phyloP scores from a whole-genome alignment of 2,888 invertebrate genomes.

The Amiota minor region DNA sequence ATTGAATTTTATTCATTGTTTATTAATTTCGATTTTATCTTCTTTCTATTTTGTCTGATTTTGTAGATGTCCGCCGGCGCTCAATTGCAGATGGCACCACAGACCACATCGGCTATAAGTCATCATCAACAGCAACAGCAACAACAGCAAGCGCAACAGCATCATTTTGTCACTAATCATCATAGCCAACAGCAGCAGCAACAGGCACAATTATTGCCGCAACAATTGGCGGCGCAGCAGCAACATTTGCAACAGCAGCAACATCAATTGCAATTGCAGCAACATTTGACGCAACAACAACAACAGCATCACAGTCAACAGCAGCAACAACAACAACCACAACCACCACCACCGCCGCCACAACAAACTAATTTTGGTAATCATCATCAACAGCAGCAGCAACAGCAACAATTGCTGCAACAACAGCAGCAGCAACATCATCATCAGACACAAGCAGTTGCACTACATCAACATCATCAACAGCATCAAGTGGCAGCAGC shows the following conservation, averaged over 20 bases:
- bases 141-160: conserved; percentile 63
- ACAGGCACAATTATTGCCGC: conserved; percentile 42
- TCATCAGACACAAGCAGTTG: conserved; percentile 42
- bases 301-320: conserved; percentile 47
- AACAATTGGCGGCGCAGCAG: conserved; percentile 53
- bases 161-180: conserved; percentile 35
- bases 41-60: too few species aligned
- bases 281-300: conserved; percentile 45
- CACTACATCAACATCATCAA: conserved; percentile 50
- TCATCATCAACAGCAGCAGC: conserved; percentile 29
- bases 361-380: conserved; percentile 10
- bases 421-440: conserved; percentile 49
- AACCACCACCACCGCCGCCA: conserved; percentile 36
- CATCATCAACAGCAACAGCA: conserved; percentile 72
- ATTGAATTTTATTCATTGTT: conserved; percentile 13
- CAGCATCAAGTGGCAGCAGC: conserved; percentile 36
- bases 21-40: conserved; percentile 32
- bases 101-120: conserved; percentile 80
- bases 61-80: conserved; percentile 95
- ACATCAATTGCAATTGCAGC: conserved; percentile 44
- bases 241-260: conserved; percentile 55
- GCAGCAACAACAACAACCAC: conserved; percentile 42
- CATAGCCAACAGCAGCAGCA: conserved; percentile 49
- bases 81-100: conserved; percentile 98
- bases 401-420: conserved; percentile 38